Base-by-base conservation (phyloP, 2,797 vertebrate genomes). In the Syngnathus rostellatus region DNA sequence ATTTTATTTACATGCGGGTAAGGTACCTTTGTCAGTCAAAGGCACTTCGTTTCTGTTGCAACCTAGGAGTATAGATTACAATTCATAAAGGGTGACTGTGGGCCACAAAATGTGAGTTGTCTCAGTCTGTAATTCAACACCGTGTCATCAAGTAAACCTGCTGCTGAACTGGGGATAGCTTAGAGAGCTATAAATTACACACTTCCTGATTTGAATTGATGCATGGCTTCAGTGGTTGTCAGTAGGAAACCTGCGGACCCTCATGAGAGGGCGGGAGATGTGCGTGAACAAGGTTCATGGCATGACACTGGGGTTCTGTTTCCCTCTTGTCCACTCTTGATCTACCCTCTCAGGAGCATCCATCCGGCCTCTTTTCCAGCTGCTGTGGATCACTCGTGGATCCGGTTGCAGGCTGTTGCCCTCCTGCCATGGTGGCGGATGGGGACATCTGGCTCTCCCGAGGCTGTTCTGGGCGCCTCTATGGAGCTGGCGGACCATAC, bases 71-170 rank as follows among this genome's bases (percentile, higher is more conserved):
- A 73, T 72, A 71, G 80, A 81, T 83, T 79, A 80, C 62, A 75
- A 46, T 46, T 16, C 14, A 46, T 46, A 74, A 75, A 67, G 50
- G 83, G 77, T 87, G 78, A 86, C 70, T 87, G 83, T 81, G 80
- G 77, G 80, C 70, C 81, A 85, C 77, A 72, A 83, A 79, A 84
- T 77, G 70, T 65, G 25, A 81, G 81, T 43, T 81, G 82, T 76
- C 78, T 78, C 82, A 70, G 69, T 74, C 70, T 72, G 83, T 82
- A 85, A 90, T 66, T 78, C 72, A 81, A 81, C 81, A 81, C 78
- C 78, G 66, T 74, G 76, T 74, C 65, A 64, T 79, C 71, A 69
- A 63, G 64, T 12, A 41, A 62, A 73, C 51, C 59, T 65, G 39
- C 19, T 37, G 31, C 38, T 37, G 21, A 38, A 61, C 12, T 61